These are phyloP conservation scores for Callitettix versicolor DNA, from an alignment of 1,140 invertebrate genomes.

Conservation along the genomic window DNA sequence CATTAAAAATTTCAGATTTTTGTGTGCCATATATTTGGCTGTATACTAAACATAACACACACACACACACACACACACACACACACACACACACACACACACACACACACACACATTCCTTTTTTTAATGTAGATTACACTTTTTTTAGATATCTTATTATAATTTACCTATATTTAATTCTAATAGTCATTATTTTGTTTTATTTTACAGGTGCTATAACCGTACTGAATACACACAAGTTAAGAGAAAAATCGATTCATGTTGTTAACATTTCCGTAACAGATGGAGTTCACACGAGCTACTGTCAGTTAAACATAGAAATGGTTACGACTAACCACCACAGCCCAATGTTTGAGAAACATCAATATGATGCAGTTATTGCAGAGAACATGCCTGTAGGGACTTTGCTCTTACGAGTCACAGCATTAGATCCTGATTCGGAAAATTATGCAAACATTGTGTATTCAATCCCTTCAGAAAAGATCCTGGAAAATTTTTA, in stretches of 20 bases:
- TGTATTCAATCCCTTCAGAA: conserved; percentile 71
- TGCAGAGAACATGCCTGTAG: conserved; percentile 66
- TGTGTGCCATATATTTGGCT: too few relatives aligned
- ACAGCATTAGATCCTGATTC: conserved; percentile 51
- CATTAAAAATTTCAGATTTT: too few relatives aligned
- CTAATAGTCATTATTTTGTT: too few relatives aligned
- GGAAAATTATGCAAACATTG: not conserved
- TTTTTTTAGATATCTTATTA: too few relatives aligned
- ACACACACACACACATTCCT: too few relatives aligned
- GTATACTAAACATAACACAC: too few relatives aligned
- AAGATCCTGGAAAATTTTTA: conserved; percentile 63
- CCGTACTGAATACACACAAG: conserved; percentile 45
- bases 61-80: too few relatives aligned
- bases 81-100: too few relatives aligned
- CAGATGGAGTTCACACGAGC: conserved; percentile 81
- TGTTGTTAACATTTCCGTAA: conserved; percentile 77
- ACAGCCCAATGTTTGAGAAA: conserved; percentile 66
- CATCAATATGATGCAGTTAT: conserved; percentile 59
- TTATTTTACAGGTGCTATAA: conserved; percentile 38
- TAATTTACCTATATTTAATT: too few relatives aligned
- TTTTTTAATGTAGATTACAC: too few relatives aligned
- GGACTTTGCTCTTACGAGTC: conserved; percentile 58
- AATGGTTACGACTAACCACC: conserved; percentile 66
- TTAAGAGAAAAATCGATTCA: conserved; percentile 36
- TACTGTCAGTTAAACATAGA: conserved; percentile 70